These are phyloP conservation scores for Melanophora roralis DNA, from an alignment of 2,888 invertebrate species.

Conservation along the genomic window DNA sequence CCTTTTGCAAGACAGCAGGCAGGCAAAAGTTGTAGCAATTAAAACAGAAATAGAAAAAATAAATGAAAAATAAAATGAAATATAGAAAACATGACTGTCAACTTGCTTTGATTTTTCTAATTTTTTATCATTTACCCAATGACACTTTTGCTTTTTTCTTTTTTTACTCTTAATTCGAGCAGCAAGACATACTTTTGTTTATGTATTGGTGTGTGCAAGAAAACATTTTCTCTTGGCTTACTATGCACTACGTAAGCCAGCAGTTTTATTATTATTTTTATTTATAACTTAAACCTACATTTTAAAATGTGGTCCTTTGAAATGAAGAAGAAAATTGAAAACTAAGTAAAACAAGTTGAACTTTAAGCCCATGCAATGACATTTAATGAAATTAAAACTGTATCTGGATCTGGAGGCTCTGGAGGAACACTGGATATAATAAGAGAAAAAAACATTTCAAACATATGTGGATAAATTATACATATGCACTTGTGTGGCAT, in stretches of 20 bases:
- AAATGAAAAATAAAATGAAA: too few relatives aligned
- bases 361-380: conserved; percentile 40
- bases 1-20: neutral
- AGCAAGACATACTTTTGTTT: neutral
- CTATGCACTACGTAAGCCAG: conserved; percentile 37
- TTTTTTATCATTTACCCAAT: neutral
- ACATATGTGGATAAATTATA: neutral
- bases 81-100: conserved; percentile 24
- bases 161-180: neutral
- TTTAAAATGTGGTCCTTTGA: neutral
- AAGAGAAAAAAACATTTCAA: neutral
- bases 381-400: conserved; percentile 54
- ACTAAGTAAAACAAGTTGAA: conserved; percentile 9
- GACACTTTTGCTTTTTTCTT: neutral
- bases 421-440: neutral
- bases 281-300: conserved; percentile 28
- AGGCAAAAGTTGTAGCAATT: conserved; percentile 41
- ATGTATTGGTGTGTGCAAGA: neutral
- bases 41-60: conserved; percentile 55
- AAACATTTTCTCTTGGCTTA: conserved; percentile 4
- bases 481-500: neutral
- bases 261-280: conserved; percentile 29
- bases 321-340: too few relatives aligned
- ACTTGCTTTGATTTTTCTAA: conserved; percentile 16
- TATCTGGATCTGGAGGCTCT: conserved; percentile 15